Evolutionary conservation across 2,888 invertebrate species (phyloP), one percentile per base, ranked within the genome.

Genomic region (Ryuthela nishihirai): DNA sequence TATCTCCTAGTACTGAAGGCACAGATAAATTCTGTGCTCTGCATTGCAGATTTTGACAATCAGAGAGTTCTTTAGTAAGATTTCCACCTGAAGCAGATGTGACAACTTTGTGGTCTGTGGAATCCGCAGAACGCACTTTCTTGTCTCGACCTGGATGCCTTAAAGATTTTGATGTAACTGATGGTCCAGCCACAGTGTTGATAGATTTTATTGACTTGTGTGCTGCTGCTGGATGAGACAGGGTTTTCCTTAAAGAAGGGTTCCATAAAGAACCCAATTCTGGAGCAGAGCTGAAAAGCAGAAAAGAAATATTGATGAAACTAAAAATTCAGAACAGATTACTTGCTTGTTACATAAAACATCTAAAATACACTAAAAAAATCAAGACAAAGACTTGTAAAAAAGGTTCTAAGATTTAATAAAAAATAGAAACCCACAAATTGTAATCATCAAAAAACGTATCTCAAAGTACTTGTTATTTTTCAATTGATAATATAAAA

Each of bases 181-280:
- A 54, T 18, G 44, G 25, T 23, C 61, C 59, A 10, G 53, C 45
- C 3, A 29, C 49, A 5, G 32, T 46, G 18, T 47, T 29, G 34
- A 32, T 53, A 17, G 47, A 18, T 42, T 65, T 66, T 20, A 26
- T 39, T 24, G 59, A 54, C 41, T 61, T 65, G 41, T 68, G 67
- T 45, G 65, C 67, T 39, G 67, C 67, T 24, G 71, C 69, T 38
- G 78, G 77, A 67, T 76, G 75, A 47, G 78, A 78, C 61, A 76
- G 70, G 10, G 77, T 76, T 74, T 78, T 79, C 65, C 79, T 72
- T 49, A 77, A 69, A 32, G 76, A 72, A 58, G 78, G 76, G 69
- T 79, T 79, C 73, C 77, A 76, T 43, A 70, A 64, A 44, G 69
- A 70, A 38, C 70, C 70, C 52, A 75, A 68, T 58, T 75, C 75